Evolutionary conservation across 1,140 invertebrate species (phyloP).

Genomic region (Hypothenemus hampei): DNA sequence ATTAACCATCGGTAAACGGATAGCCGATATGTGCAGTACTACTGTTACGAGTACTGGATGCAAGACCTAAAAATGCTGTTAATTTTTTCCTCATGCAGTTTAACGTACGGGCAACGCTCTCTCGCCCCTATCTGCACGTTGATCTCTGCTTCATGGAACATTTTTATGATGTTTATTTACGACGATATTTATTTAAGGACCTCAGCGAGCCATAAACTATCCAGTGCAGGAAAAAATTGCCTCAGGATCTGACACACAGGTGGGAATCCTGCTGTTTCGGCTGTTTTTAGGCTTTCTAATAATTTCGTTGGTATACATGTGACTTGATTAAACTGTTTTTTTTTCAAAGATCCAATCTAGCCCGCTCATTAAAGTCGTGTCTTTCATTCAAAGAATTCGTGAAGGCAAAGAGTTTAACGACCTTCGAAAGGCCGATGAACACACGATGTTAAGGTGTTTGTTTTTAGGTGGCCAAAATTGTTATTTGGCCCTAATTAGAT

Average conservation of each 20-base stretch:
- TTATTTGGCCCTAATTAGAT: constrained; percentile 1
- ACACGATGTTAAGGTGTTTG: neutral
- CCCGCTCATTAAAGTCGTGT: constrained; percentile 1
- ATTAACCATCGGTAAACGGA: neutral
- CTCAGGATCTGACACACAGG: too few relatives aligned
- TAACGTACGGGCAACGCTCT: neutral
- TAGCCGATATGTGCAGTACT: neutral
- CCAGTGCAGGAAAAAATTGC: neutral
- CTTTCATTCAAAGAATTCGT: constrained; percentile 2
- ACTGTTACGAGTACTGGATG: neutral
- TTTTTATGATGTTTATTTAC: neutral
- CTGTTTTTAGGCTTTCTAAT: too few relatives aligned
- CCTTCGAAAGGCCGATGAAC: constrained; percentile 1
- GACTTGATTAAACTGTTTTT: neutral
- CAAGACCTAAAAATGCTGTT: neutral
- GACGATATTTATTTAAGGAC: neutral
- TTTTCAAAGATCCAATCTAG: neutral
- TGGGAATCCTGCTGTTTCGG: too few relatives aligned
- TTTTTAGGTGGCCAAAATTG: neutral
- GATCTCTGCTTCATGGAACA: neutral
- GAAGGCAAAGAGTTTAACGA: constrained; percentile 1
- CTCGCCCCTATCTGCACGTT: neutral
- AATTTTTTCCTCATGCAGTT: neutral
- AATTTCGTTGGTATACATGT: neutral
- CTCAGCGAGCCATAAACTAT: neutral